A percentile compares a stretch with the other conserved stretches of the same genome.
Evolutionary conservation across 2,797 vertebrate genomes (phyloP).

Genomic region (Geotrypetes seraphini): DNA sequence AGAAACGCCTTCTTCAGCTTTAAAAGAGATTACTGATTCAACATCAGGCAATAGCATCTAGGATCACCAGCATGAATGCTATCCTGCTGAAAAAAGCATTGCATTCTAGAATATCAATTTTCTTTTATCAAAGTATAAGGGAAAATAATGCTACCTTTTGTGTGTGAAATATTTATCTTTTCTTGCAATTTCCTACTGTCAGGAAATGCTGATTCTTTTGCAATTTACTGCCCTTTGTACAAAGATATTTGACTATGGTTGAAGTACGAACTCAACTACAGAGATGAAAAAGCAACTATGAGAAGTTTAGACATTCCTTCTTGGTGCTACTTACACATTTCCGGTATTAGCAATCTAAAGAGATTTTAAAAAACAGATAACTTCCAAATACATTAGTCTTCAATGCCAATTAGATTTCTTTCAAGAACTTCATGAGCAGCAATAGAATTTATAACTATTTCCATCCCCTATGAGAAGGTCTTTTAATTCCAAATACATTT

Average conservation of each 20-base stretch:
- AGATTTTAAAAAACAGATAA: not conserved
- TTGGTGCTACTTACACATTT: not conserved
- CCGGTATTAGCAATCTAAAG: not conserved
- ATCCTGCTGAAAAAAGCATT: not conserved
- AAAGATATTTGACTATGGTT: not conserved
- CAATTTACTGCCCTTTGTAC: not conserved
- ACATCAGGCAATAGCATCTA: not conserved
- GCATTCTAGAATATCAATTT: slow-evolving; percentile 1
- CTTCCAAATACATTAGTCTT: not conserved
- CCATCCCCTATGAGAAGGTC: not conserved
- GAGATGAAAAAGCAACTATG: not conserved
- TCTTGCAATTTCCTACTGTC: too few species aligned
- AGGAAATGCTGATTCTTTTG: too few species aligned
- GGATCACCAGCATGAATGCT: not conserved
- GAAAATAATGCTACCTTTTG: slow-evolving; percentile 1
- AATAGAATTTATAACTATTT: not conserved
- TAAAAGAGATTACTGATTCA: not conserved
- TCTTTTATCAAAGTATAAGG: slow-evolving; percentile 1
- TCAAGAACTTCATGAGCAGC: not conserved
- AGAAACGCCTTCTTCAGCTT: not conserved
- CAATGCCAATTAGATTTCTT: not conserved
- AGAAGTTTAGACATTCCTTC: not conserved
- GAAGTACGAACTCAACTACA: not conserved
- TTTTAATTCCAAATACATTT: not conserved
- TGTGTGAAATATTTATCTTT: not conserved